Percentiles rank a stretch among this genome's conserved stretches.
Evolutionary conservation across 1,140 invertebrate genomes (phyloP).

Genomic region (Bombus sibiricus): DNA sequence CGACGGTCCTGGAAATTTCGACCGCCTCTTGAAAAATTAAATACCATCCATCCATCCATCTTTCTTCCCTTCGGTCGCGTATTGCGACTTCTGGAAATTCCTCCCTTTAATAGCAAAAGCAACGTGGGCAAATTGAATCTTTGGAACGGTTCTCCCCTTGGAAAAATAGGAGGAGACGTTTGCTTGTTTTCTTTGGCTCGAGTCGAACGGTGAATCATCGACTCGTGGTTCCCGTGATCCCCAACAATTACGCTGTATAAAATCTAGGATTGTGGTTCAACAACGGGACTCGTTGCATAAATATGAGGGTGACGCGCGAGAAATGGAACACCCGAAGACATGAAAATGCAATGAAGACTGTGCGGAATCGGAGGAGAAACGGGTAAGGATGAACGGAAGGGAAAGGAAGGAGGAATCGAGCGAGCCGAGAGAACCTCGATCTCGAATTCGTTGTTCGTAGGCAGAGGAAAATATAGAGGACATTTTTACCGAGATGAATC

Average conservation of each 20-base stretch:
- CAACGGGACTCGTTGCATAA: constrained; percentile 41
- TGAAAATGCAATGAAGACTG: constrained; percentile 53
- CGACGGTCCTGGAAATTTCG: not conserved
- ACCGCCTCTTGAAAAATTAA: constrained; percentile 11
- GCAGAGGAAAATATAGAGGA: constrained; percentile 33
- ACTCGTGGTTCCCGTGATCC: not conserved
- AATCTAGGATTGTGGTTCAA: constrained; percentile 43
- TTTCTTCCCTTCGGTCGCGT: not conserved
- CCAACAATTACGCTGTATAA: constrained; percentile 46
- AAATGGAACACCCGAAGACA: constrained; percentile 26
- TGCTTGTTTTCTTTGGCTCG: not conserved
- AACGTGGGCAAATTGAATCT: not conserved
- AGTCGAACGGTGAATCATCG: not conserved
- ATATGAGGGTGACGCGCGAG: constrained; percentile 35
- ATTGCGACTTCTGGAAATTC: not conserved
- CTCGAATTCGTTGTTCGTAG: constrained; percentile 51
- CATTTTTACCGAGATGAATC: constrained; percentile 9
- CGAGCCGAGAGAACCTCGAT: constrained; percentile 13
- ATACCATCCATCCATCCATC: not conserved
- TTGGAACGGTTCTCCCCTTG: not conserved
- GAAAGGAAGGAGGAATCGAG: not conserved
- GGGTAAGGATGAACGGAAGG: not conserved
- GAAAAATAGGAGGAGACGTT: not conserved
- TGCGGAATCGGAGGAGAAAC: not conserved
- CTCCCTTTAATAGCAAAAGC: not conserved